Evolutionary conservation across 2,888 invertebrate species (phyloP).

Genomic region (Torymus auratus): DNA sequence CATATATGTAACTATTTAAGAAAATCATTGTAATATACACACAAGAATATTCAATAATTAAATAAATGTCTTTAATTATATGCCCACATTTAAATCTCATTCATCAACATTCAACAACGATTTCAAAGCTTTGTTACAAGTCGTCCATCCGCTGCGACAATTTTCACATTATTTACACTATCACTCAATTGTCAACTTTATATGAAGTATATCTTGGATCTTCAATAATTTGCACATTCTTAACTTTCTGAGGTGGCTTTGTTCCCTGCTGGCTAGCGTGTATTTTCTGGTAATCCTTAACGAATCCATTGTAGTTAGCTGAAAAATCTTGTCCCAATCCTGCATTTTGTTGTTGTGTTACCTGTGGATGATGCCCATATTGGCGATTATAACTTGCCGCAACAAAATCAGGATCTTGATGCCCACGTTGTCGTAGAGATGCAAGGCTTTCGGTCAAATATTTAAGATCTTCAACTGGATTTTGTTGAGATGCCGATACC

Average conservation of each 20-base stretch:
- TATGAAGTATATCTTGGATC: conserved; percentile 65
- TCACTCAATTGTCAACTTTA: conserved; percentile 61
- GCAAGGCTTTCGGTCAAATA: conserved; percentile 65
- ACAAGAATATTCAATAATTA: no score
- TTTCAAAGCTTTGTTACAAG: no score
- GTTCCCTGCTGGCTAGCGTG: conserved; percentile 39
- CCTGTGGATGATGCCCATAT: conserved; percentile 15
- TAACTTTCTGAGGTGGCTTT: conserved; percentile 68
- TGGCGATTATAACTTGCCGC: conserved; percentile 13
- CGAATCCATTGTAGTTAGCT: conserved; percentile 18
- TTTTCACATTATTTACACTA: conserved; percentile 2
- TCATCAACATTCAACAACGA: no score
- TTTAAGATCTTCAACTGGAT: conserved; percentile 69
- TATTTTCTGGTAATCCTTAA: conserved; percentile 43
- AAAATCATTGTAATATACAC: no score
- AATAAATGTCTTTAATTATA: no score
- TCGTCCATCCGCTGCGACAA: no score
- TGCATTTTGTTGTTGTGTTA: conserved; percentile 1
- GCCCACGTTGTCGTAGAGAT: conserved; percentile 50
- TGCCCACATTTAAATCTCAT: background rate
- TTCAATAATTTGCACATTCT: conserved; percentile 73
- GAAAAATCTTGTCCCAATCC: conserved; percentile 12
- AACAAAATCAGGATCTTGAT: conserved; percentile 44
- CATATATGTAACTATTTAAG: no score
- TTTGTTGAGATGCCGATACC: conserved; percentile 40